Evolutionary conservation across 2,888 invertebrate species (phyloP), one percentile per base, ranked within the genome.

Genomic region (Drosophila vallismaia): DNA sequence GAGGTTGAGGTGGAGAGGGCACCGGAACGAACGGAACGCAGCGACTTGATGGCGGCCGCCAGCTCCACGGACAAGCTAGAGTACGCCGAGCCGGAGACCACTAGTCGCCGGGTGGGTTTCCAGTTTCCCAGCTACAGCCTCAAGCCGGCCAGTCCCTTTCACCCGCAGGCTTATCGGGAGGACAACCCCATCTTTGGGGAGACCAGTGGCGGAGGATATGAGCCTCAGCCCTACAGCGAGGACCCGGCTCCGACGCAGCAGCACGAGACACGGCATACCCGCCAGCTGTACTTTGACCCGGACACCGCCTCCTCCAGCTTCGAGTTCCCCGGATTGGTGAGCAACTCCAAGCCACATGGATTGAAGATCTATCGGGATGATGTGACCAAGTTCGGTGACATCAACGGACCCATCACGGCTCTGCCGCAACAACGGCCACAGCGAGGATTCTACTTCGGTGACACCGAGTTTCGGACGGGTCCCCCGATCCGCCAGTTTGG

Each of bases 341-440:
- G 89, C 45, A 91, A 91, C 58, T 85, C 88, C 5, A 89, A 90
- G 68, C 91, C 92, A 0, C 90, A 90, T 33, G 83, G 89, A 0
- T 64, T 90, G 1, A 89, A 91, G 66, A 73, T 88, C 3, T 92
- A 88, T 68, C 91, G 91, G 45, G 92, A 92, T 40, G 92, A 92
- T 48, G 92, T 92, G 2, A 92, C 92, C 29, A 92, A 92, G 71
- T 92, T 92, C 52, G 92, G 92, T 1, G 92, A 92, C 40, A 79
- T 91, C 8, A 92, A 92, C 68, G 92, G 92, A 8, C 92, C 92
- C 0, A 90, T 92, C 10, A 91, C 92, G 2, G 90, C 91, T 2
- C 42, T 91, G 40, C 91, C 90, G 0, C 91, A 89, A 3, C 90
- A 89, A 38, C 81, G 90, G 8, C 85, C 90, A 2, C 91, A 90